Evolutionary conservation across 2,797 vertebrate species (phyloP), one percentile per base, ranked within the genome.

Genomic region (Spondyliosoma cantharus): DNA sequence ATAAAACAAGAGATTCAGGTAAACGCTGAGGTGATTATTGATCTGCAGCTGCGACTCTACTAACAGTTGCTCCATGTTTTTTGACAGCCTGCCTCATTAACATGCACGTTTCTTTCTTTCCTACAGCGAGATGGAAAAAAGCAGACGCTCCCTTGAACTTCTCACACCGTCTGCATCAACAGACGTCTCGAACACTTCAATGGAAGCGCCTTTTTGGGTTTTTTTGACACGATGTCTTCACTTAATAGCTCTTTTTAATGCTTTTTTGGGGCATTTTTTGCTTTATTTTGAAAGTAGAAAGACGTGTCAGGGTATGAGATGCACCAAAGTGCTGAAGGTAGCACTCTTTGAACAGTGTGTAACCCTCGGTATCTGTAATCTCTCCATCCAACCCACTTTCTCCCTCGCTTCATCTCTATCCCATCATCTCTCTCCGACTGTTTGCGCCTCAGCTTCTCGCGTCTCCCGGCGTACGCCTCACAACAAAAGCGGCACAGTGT

Each of bases 401-500:
- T 37, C 9, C 32, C 32, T 37, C 32, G 14, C 17, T 1, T 43
- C 32, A 22, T 43, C 15, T 67, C 65, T 29, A 9, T 72, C 24
- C n/a, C 8, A 3, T 45, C 54, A 29, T 53, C 74, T 15, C 43
- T 22, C 45, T 86, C 61, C 25, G 68, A 42, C 71, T 81, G 70
- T 78, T 60, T 64, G 61, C 49, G 46, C 42, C 59, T 87, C 74
- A 60, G 61, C 74, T 74, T 66, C 76, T 25, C 13, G 78, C 29
- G 71, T 64, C 63, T 76, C 29, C 49, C 73, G 67, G 43, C 4
- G 17, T 64, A 52, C 7, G 76, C 22, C 37, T 19, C 46, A 57
- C 75, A 83, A 85, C 79, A 87, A 87, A 87, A 74, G 66, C 69
- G 32, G 49, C 82, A 0, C 86, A 59, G 81, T 25, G 54, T 22